Percentiles rank a stretch among this genome's conserved stretches.
phyloP scores from a whole-genome alignment of 2,888 invertebrate species.

The Luperina testacea region DNA sequence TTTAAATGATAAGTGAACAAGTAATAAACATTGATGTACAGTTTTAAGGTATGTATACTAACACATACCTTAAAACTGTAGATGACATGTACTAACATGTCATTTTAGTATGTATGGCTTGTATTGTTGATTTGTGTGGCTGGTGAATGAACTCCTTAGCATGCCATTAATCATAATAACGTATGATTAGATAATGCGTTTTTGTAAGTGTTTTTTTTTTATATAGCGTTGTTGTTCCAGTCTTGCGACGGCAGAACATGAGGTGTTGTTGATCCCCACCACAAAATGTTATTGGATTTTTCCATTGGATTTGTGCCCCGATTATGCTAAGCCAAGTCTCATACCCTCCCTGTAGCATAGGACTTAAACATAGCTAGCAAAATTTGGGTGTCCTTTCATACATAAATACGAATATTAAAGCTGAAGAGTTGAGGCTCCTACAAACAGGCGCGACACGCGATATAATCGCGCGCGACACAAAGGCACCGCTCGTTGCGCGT shows the following conservation, averaged over 20 bases:
- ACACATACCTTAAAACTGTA: too few relatives aligned
- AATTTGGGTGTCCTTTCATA: not conserved
- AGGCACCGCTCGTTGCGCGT: too few relatives aligned
- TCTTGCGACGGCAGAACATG: not conserved
- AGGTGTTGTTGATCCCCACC: not conserved
- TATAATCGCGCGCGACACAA: too few relatives aligned
- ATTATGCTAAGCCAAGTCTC: not conserved
- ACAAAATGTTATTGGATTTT: not conserved
- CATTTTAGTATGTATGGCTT: constrained; percentile 41
- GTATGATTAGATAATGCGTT: constrained; percentile 2
- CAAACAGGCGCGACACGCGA: too few relatives aligned
- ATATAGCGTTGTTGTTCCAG: not conserved
- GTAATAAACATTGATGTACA: constrained; percentile 45
- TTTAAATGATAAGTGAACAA: constrained; percentile 29
- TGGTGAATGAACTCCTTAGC: constrained; percentile 37
- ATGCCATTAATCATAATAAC: constrained; percentile 19
- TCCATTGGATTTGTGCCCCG: not conserved
- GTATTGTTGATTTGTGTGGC: constrained; percentile 33
- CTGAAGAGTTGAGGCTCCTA: too few relatives aligned
- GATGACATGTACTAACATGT: too few relatives aligned
- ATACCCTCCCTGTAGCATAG: too few relatives aligned
- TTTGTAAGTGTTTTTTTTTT: constrained; percentile 13
- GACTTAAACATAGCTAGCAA: not conserved
- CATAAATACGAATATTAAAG: too few relatives aligned
- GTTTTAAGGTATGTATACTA: constrained; percentile 14